Percentiles rank a stretch among this genome's conserved stretches.
Evolutionary conservation across 2,113 vertebrate genomes (phyloP).

Genomic region (Thalassoma bifasciatum): DNA sequence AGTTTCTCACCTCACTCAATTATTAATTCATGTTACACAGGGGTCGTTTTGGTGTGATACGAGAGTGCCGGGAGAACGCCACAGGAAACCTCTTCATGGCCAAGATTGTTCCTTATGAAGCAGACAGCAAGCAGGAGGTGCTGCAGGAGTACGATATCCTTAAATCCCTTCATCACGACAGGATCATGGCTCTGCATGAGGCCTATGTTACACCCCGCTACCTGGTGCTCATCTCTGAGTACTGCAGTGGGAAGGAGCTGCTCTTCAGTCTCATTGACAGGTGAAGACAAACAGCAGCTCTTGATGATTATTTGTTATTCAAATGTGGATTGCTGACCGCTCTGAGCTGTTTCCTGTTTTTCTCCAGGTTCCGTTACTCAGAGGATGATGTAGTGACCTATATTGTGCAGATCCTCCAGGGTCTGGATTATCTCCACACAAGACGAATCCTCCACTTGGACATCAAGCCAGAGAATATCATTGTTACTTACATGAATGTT

Average conservation of each 20-base stretch:
- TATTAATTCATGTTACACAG: conserved; percentile 66
- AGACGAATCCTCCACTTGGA: conserved; percentile 93
- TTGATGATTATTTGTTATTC: background rate
- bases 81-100: conserved; percentile 95
- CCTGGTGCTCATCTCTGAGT: conserved; percentile 95
- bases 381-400: conserved; percentile 96
- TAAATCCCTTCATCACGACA: conserved; percentile 92
- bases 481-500: conserved; percentile 89
- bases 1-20: too few species aligned
- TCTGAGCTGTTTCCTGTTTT: background rate
- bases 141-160: conserved; percentile 98
- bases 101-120: conserved; percentile 96
- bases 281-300: conserved; percentile 68
- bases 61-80: conserved; percentile 94
- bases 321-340: background rate
- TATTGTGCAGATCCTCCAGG: conserved; percentile 92
- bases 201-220: conserved; percentile 98
- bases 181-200: conserved; percentile 95
- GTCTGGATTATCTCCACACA: conserved; percentile 93
- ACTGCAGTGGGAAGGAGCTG: conserved; percentile 93
- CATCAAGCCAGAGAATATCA: conserved; percentile 95
- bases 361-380: conserved; percentile 93
- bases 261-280: conserved; percentile 96
- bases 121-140: conserved; percentile 88
- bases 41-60: conserved; percentile 95